Base-by-base conservation (phyloP, 2,113 vertebrate species). In the Myocastor coypus region DNA sequence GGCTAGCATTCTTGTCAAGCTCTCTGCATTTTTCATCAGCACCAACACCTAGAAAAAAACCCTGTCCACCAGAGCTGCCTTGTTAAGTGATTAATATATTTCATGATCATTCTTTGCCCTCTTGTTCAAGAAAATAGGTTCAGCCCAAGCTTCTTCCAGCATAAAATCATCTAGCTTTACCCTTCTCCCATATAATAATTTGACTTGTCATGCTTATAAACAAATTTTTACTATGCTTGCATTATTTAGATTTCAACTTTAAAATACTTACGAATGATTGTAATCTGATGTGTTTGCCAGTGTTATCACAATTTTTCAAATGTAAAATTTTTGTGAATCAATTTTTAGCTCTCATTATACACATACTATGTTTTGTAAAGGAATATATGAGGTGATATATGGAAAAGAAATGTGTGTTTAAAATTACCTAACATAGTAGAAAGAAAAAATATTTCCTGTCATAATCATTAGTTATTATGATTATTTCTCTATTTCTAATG, bases 181-280 rank as follows among this genome's bases (percentile, higher is more conserved):
- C 32, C 64, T 94, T 87, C 50, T 90, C 59, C 55, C 42, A 80
- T 61, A 46, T 19, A 66, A 28, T 59, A 7, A 52, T 66, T 90
- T 80, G 6, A 24, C 34, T 42, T 87, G 5, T 4, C 82, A 81
- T 12, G 59, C 34, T 73, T 94, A 85, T 20, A 61, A 81, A 68
- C 7, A 85, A 85, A 20, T 40, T 26, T 63, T 95, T 64, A 20
- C 9, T 69, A 8, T 63, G 80, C 20, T 32, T 83, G 55, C 12
- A 5, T 81, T 75, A 88, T 12, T 6, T 83, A 84, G 71, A 42
- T 89, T 71, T 86, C n/a, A 77, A 83, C 37, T 57, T 92, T 75
- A 69, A 86, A 32, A 83, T 86, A 69, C 7, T 75, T 81, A 46
- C 63, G 77, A 92, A 84, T 89, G 64, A 90, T 81, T n/a, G 13